Conservation (phyloP, 23 tunicate species). For the Halocynthia aurantium region DNA sequence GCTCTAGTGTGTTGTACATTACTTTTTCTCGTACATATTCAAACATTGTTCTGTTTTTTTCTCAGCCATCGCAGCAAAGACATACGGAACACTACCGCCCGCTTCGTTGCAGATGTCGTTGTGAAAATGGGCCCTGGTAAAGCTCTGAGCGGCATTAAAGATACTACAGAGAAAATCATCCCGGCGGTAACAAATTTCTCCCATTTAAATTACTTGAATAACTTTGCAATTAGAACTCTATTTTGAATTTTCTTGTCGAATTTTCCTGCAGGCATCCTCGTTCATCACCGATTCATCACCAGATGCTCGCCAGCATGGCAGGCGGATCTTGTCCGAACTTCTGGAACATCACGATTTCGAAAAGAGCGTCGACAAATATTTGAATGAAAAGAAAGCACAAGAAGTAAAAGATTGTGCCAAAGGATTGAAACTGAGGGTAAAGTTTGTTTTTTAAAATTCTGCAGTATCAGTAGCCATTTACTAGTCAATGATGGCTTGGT, state of each 20-base stretch:
- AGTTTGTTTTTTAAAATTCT: not conserved
- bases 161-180: conserved; percentile 54
- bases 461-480: no score
- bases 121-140: conserved; percentile 81
- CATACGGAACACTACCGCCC: conserved; percentile 43
- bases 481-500: no score
- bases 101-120: conserved; percentile 49
- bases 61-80: conserved; percentile 64
- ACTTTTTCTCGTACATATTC: not conserved
- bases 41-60: not conserved
- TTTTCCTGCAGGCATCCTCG: conserved; percentile 32
- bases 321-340: conserved; percentile 46
- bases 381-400: conserved; percentile 39
- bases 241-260: not conserved
- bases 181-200: conserved; percentile 51
- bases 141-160: conserved; percentile 60
- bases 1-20: not conserved
- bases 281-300: conserved; percentile 55
- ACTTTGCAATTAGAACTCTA: not conserved
- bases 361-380: conserved; percentile 42
- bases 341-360: conserved; percentile 62
- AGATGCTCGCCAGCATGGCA: conserved; percentile 69
- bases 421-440: conserved; percentile 54
- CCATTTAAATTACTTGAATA: no score
- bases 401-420: conserved; percentile 47